phyloP scores from a whole-genome alignment of 2,113 vertebrate species.

The Chloroceryle aenea region DNA sequence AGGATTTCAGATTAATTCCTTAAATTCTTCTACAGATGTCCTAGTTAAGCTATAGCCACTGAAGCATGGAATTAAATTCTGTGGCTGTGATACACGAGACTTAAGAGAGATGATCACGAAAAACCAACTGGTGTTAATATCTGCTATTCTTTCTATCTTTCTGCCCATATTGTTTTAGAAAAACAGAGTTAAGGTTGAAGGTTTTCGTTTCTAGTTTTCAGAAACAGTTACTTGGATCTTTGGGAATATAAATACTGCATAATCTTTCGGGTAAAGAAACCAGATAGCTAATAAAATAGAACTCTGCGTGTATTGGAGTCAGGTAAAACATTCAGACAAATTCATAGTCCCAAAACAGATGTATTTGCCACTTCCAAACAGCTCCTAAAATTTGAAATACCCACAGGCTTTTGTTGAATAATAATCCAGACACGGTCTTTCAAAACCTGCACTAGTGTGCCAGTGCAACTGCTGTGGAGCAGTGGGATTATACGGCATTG shows the following conservation, averaged over 20 bases:
- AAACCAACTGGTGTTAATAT: not conserved
- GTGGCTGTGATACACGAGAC: not conserved
- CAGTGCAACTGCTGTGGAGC: not conserved
- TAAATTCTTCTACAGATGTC: not conserved
- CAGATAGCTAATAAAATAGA: not conserved
- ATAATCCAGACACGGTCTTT: not conserved
- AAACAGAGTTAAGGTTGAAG: not conserved
- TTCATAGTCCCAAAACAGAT: not conserved
- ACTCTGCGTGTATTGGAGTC: not conserved
- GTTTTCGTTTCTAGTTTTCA: not conserved
- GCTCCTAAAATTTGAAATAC: not conserved
- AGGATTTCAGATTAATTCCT: not conserved
- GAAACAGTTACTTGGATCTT: not conserved
- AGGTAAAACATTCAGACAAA: not conserved
- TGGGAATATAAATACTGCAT: not conserved
- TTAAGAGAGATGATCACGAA: not conserved
- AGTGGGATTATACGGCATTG: not conserved
- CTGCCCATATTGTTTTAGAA: not conserved
- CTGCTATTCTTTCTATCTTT: not conserved
- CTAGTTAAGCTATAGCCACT: not conserved
- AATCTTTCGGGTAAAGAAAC: not conserved
- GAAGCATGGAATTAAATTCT: not conserved
- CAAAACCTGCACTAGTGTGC: not conserved
- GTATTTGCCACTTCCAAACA: not conserved
- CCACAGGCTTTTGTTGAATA: not conserved